These are phyloP conservation scores for Andrena bicolor DNA, from an alignment of 2,888 invertebrate species.

Conservation along the genomic window DNA sequence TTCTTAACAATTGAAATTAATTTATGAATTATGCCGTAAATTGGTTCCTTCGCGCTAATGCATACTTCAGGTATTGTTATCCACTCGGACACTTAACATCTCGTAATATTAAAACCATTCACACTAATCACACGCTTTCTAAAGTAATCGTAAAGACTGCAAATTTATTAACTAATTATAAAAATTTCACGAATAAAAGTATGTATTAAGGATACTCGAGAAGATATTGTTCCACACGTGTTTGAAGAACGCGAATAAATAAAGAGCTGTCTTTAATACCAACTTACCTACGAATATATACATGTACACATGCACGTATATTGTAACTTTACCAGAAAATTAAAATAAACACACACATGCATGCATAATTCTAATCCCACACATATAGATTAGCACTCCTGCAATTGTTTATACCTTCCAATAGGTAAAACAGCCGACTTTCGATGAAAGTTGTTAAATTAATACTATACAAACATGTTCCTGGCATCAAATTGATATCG, in stretches of 20 bases:
- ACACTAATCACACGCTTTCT: not conserved
- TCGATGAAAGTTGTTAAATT: conserved; percentile 29
- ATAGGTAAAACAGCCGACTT: conserved; percentile 34
- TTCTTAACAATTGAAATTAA: not conserved
- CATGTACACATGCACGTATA: conserved; percentile 16
- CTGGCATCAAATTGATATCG: not conserved
- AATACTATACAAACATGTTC: conserved; percentile 18
- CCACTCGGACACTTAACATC: not conserved
- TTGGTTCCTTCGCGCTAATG: conserved; percentile 3
- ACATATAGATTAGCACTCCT: conserved; percentile 29
- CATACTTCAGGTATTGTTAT: conserved; percentile 8
- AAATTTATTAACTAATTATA: not conserved
- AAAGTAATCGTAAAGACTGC: not conserved
- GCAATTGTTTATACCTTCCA: conserved; percentile 24
- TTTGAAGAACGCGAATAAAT: conserved; percentile 15
- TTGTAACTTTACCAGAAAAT: conserved; percentile 24
- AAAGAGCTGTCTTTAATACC: conserved; percentile 11
- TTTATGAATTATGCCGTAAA: not conserved
- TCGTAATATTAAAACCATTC: not conserved
- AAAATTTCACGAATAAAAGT: not conserved
- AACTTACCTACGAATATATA: conserved; percentile 3
- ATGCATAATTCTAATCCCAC: conserved; percentile 17
- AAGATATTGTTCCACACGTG: conserved; percentile 1
- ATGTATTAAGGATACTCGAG: not conserved
- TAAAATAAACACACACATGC: conserved; percentile 34